phyloP scores from a whole-genome alignment of 2,888 invertebrate genomes.

The Apodemia hepburni region DNA sequence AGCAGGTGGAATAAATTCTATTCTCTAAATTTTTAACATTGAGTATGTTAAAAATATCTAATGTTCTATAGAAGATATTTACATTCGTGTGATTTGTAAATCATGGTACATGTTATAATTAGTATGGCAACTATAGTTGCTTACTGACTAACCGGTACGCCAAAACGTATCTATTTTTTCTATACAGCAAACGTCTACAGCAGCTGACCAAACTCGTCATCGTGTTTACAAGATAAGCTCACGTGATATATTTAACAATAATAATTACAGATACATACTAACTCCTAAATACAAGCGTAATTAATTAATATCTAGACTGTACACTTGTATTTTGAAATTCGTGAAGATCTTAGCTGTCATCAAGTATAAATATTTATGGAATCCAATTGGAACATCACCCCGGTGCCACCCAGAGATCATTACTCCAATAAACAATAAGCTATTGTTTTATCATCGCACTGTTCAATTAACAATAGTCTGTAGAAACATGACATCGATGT shows the following conservation, averaged over 20 bases:
- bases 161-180: slow-evolving; percentile 5
- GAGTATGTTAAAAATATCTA: slow-evolving; percentile 2
- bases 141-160: not conserved
- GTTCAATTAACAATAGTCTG: not conserved
- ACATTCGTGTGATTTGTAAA: not conserved
- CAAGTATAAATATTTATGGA: slow-evolving; percentile 37
- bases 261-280: not conserved
- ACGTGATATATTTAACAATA: not conserved
- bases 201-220: not conserved
- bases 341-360: slow-evolving; percentile 18
- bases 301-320: not conserved
- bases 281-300: not conserved
- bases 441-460: slow-evolving; percentile 4
- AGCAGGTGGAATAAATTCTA: slow-evolving; percentile 4
- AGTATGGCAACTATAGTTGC: not conserved
- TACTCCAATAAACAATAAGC: slow-evolving; percentile 16
- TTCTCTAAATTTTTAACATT: slow-evolving; percentile 2
- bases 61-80: slow-evolving; percentile 1
- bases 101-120: not conserved
- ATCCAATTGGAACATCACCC: slow-evolving; percentile 30
- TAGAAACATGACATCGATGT: not conserved
- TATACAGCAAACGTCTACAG: not conserved
- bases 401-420: slow-evolving; percentile 26
- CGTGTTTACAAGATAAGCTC: slow-evolving; percentile 1
- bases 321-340: slow-evolving; percentile 12